Evolutionary conservation across 2,113 vertebrate species (phyloP).

Genomic region (Carassius gibelio): DNA sequence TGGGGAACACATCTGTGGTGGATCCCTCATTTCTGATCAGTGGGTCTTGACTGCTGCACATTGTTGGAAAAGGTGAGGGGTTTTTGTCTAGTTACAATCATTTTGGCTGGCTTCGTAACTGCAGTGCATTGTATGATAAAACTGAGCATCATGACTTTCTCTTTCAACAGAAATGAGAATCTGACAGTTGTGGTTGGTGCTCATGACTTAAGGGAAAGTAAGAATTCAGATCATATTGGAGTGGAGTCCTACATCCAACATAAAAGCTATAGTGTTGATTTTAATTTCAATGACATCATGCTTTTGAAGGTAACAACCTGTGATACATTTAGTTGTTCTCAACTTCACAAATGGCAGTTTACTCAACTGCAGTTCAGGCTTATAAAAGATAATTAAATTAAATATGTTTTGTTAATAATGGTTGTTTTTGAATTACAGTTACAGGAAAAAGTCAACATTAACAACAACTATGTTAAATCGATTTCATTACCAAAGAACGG

Average conservation of each 20-base stretch:
- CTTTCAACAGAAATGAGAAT: background rate
- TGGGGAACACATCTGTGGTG: too few species aligned
- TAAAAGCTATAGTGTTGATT: background rate
- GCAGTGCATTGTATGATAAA: too few species aligned
- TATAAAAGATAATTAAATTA: background rate
- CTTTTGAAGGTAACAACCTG: slow-evolving; percentile 38
- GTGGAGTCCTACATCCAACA: background rate
- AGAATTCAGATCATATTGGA: rapidly evolving
- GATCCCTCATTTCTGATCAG: too few species aligned
- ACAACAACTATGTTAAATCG: too few species aligned
- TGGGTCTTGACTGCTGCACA: too few species aligned
- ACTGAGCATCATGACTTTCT: background rate
- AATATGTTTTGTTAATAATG: too few species aligned
- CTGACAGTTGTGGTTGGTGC: slow-evolving; percentile 5
- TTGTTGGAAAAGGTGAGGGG: too few species aligned
- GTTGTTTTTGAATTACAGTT: background rate
- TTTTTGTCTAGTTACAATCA: too few species aligned
- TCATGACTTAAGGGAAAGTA: background rate
- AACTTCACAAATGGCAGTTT: background rate
- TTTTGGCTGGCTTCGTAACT: too few species aligned
- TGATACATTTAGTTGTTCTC: background rate
- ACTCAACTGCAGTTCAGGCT: background rate
- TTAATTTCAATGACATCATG: background rate
- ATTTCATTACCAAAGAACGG: background rate
- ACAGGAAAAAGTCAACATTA: background rate